Conservation (phyloP, 2,797 vertebrate species). For the Chelon labrosus region DNA sequence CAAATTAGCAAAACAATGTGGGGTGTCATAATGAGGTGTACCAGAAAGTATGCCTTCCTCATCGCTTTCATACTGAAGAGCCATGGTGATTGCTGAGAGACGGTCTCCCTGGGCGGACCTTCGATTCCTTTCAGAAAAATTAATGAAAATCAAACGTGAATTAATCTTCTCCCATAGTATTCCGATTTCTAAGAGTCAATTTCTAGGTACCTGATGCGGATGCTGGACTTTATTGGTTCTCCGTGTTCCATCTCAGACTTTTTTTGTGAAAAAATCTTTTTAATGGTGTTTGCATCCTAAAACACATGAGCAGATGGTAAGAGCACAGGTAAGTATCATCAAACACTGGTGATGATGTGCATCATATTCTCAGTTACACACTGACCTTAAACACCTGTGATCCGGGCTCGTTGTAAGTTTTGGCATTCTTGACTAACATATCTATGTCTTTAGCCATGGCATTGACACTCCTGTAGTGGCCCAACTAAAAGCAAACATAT, state of each 20-base stretch:
- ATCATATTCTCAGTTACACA: background rate
- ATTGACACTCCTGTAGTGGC: conserved; percentile 92
- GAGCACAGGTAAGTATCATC: background rate
- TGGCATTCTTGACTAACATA: conserved; percentile 96
- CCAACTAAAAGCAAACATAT: conserved; percentile 82
- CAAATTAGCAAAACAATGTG: too few species aligned
- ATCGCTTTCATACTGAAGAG: conserved; percentile 98
- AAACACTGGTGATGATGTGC: background rate
- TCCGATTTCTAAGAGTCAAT: background rate
- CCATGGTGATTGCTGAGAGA: conserved; percentile 96
- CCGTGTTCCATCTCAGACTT: conserved; percentile 96
- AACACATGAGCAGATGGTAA: conserved; percentile 31
- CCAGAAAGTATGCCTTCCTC: conserved; percentile 95
- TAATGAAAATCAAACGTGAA: background rate
- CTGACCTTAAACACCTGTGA: conserved; percentile 98
- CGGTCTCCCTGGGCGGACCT: conserved; percentile 94
- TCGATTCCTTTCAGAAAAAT: conserved; percentile 88
- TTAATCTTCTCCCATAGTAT: background rate
- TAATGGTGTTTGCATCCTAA: conserved; percentile 98
- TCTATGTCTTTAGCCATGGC: conserved; percentile 98
- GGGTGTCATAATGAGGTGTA: too few species aligned
- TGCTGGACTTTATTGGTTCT: conserved; percentile 95
- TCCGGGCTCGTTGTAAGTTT: conserved; percentile 98
- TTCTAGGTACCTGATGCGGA: conserved; percentile 91
- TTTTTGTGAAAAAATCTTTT: conserved; percentile 97